Evolutionary conservation across 2,888 invertebrate species (phyloP).

Genomic region (Plagiodera versicolora): DNA sequence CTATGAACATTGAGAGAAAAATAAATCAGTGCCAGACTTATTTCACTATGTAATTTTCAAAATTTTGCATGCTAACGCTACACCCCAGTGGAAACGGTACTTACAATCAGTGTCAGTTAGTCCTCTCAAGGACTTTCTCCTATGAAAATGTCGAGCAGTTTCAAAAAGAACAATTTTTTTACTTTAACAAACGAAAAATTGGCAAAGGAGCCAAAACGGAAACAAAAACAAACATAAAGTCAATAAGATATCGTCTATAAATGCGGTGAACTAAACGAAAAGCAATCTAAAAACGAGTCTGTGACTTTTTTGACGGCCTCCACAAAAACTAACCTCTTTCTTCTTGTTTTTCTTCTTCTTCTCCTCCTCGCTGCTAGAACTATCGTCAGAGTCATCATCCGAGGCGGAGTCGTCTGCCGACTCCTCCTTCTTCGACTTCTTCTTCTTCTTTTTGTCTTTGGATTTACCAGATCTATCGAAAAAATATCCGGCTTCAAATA

Average conservation of each 20-base stretch:
- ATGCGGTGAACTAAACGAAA: conserved; percentile 17
- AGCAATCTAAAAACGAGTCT: conserved; percentile 10
- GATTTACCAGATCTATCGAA: conserved; percentile 46
- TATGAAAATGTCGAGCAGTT: conserved; percentile 73
- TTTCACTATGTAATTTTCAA: background rate
- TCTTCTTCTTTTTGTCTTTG: conserved; percentile 54
- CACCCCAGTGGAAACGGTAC: conserved; percentile 38
- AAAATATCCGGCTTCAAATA: background rate
- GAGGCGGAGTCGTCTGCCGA: conserved; percentile 42
- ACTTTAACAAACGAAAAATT: conserved; percentile 55
- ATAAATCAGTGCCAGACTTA: conserved; percentile 3
- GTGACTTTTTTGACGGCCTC: background rate
- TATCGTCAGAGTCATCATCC: conserved; percentile 46
- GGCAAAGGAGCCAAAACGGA: conserved; percentile 20
- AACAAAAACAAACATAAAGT: conserved; percentile 10
- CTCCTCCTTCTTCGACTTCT: conserved; percentile 44
- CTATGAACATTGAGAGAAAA: background rate
- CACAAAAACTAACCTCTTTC: conserved; percentile 53
- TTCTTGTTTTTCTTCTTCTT: conserved; percentile 56
- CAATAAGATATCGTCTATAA: conserved; percentile 1
- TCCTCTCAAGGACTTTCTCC: conserved; percentile 63
- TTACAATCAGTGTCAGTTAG: conserved; percentile 49
- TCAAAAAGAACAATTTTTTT: conserved; percentile 74
- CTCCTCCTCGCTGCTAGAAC: conserved; percentile 53
- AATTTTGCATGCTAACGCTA: conserved; percentile 14